Conservation (phyloP, 1,140 invertebrate genomes). For the Achroia grisella region DNA sequence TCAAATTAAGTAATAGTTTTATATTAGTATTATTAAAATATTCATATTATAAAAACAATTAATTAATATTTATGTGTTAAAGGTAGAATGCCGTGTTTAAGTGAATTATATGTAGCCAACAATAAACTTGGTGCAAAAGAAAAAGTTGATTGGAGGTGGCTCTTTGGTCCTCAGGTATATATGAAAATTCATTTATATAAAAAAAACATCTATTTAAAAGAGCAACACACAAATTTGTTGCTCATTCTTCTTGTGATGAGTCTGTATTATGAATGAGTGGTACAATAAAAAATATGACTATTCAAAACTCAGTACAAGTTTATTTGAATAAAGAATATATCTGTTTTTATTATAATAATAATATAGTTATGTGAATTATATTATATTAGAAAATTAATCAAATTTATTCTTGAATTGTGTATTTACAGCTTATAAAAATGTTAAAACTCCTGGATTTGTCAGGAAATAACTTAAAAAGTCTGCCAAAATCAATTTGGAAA, state of each 20-base stretch:
- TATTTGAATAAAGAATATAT: slow-evolving; percentile 16
- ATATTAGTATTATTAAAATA: slow-evolving; percentile 4
- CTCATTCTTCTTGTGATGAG: too few species aligned
- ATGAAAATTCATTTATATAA: too few species aligned
- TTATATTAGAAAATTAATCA: too few species aligned
- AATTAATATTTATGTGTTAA: slow-evolving; percentile 31
- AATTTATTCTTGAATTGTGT: too few species aligned
- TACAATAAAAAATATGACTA: background rate
- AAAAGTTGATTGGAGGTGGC: slow-evolving; percentile 77
- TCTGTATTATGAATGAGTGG: too few species aligned
- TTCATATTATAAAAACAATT: background rate
- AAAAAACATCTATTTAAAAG: too few species aligned
- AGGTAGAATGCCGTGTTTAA: slow-evolving; percentile 75
- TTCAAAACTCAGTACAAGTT: background rate
- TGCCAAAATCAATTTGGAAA: slow-evolving; percentile 78
- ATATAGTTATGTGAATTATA: too few species aligned
- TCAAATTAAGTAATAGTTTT: slow-evolving; percentile 1
- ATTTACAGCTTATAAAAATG: slow-evolving; percentile 60
- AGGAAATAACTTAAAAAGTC: slow-evolving; percentile 74
- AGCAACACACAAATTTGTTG: too few species aligned
- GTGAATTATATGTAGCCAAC: slow-evolving; percentile 80
- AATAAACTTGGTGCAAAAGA: slow-evolving; percentile 78
- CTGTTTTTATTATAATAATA: too few species aligned
- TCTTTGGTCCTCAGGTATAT: slow-evolving; percentile 69
- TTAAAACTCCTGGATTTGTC: slow-evolving; percentile 77